Base-by-base conservation (phyloP, 2,888 invertebrate genomes). In the Drosophila ustulata region DNA sequence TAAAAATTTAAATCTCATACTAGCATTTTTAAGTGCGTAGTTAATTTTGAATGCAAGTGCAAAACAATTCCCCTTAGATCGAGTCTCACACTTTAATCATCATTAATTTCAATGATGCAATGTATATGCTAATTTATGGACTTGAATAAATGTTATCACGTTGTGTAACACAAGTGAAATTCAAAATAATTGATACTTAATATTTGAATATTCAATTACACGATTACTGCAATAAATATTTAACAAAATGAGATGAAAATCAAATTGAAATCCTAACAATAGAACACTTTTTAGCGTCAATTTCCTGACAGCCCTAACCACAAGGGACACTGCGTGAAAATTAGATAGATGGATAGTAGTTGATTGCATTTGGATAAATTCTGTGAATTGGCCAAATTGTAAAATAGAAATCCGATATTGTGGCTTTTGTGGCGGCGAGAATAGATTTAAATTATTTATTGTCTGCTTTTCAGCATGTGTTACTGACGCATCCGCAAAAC, bases 371-470 rank as follows among this genome's bases (percentile, higher is more conserved):
- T 4, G 52, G 28, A 4, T n/a, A 32, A 23, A 23, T 0, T 2
- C 1, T 13, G 8, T 30, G 4, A 51, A 52, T 32, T 43, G 32
- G 7, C 3, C 8, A 30, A 34, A 65, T 52, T 23, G 32, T 6
- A 0, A 46, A 47, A 47, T 23, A 4, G 8, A 30, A 58, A 39
- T 43, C 51, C 39, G 39, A 45, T 59, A 59, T 52, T 30, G 58
- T 34, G 66, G 72, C 8, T 56, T 49, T 49, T 52, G 34, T 32
- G 58, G 57, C 18, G 11, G 9, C 30, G 8, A 25, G 25, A 43
- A 63, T 32, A 51, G 57, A 64, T 73, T 64, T 55, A 45, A 47
- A 61, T 67, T 58, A 62, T 57, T 30, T 32, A 23, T 25, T 25
- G 49, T 13, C 23, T n/a, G 34, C 13, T 37, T 51, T 34, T 34